Conservation (phyloP, 2,113 vertebrate species). For the Xenus cinereus region DNA sequence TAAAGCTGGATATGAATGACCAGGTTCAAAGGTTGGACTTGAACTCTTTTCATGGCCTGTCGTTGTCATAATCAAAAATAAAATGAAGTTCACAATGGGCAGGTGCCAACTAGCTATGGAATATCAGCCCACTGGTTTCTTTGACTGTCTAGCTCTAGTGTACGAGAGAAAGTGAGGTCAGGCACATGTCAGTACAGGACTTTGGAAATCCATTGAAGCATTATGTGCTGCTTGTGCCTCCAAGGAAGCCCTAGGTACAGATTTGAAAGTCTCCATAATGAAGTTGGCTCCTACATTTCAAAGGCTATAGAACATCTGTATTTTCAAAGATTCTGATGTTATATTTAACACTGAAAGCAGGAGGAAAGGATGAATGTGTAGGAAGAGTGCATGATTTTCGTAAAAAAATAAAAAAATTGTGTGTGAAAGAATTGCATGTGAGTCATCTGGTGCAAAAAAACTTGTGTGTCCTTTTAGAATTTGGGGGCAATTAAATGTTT, state of each 20-base stretch:
- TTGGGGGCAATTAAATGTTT: neutral
- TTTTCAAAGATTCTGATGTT: neutral
- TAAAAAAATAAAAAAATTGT: neutral
- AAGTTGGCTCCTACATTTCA: neutral
- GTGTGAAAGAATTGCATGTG: neutral
- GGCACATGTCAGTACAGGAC: neutral
- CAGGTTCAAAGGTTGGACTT: neutral
- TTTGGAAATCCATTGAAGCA: neutral
- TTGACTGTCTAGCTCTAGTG: neutral
- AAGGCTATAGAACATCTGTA: neutral
- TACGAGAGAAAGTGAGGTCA: neutral
- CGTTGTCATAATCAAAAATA: neutral
- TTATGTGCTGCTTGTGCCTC: neutral
- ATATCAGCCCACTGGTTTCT: neutral
- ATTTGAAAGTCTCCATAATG: neutral
- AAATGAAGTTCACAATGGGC: neutral
- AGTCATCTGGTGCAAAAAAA: neutral
- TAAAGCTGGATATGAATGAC: neutral
- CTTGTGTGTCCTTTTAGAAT: neutral
- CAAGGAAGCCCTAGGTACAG: neutral
- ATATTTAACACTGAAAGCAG: neutral
- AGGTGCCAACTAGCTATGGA: neutral
- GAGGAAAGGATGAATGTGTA: neutral
- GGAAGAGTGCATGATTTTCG: neutral
- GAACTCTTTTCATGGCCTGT: neutral